Evolutionary conservation across 2,797 vertebrate species (phyloP).

Genomic region (Arrhamphus sclerolepis): DNA sequence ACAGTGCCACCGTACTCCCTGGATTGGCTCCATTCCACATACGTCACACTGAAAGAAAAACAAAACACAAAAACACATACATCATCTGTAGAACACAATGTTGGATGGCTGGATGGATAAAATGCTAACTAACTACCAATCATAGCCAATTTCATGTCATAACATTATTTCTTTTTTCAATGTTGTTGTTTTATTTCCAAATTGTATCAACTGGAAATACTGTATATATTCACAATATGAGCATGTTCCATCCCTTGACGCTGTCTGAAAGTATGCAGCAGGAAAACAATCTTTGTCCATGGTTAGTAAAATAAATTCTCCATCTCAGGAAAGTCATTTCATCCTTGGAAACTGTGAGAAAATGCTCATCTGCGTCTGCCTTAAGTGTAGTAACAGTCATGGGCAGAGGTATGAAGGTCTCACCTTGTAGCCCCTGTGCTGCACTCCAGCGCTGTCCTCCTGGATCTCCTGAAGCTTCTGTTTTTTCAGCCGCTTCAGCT

Average conservation of each 20-base stretch:
- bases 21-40: conserved; percentile 93
- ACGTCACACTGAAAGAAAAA: conserved; percentile 87
- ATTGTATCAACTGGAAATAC: too few species aligned
- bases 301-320: background rate
- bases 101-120: too few species aligned
- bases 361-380: too few species aligned
- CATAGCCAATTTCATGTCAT: too few species aligned
- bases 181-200: too few species aligned
- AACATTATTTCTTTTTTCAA: too few species aligned
- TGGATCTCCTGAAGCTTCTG: conserved; percentile 92
- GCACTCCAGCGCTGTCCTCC: conserved; percentile 86
- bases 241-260: too few species aligned
- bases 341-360: background rate
- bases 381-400: background rate
- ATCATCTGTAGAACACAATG: background rate
- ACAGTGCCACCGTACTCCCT: conserved; percentile 96
- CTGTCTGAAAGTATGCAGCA: too few species aligned
- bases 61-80: conserved; percentile 1
- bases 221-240: too few species aligned
- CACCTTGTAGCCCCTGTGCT: conserved; percentile 94
- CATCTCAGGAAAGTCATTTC: background rate
- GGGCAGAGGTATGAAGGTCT: background rate
- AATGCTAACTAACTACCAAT: too few species aligned
- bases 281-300: background rate
- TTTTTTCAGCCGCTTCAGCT: conserved; percentile 95